Evolutionary conservation across 1,140 invertebrate genomes (phyloP).

Genomic region (Leptinotarsa lineolata): DNA sequence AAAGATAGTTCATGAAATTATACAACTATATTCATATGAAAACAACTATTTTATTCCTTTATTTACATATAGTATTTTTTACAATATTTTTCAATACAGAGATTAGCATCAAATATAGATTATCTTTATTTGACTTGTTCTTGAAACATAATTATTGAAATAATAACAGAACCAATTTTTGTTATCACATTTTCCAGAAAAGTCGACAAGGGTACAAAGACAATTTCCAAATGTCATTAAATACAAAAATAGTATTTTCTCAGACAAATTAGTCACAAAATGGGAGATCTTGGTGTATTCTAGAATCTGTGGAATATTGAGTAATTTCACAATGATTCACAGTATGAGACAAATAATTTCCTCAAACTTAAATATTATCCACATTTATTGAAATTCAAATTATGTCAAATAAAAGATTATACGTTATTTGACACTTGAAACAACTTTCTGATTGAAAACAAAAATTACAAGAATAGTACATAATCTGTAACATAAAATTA

Average conservation of each 20-base stretch:
- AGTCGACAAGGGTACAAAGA: slow-evolving; percentile 46
- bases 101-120: slow-evolving; percentile 51
- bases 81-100: slow-evolving; percentile 49
- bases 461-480: too few relatives aligned
- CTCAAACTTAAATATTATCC: not conserved
- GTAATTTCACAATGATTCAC: slow-evolving; percentile 8
- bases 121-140: slow-evolving; percentile 35
- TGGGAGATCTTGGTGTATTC: slow-evolving; percentile 43
- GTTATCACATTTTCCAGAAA: slow-evolving; percentile 52
- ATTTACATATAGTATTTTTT: slow-evolving; percentile 49
- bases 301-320: slow-evolving; percentile 17
- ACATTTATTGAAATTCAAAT: not conserved
- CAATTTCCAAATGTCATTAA: slow-evolving; percentile 40
- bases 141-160: slow-evolving; percentile 35
- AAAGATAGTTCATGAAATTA: too few relatives aligned
- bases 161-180: slow-evolving; percentile 38
- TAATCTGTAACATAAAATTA: too few relatives aligned
- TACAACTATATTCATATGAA: slow-evolving; percentile 42
- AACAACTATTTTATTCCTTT: slow-evolving; percentile 48
- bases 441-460: too few relatives aligned
- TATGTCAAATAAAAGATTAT: too few relatives aligned
- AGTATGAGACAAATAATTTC: not conserved
- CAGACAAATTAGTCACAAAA: slow-evolving; percentile 30
- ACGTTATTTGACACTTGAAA: too few relatives aligned
- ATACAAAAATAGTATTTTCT: slow-evolving; percentile 51